phyloP scores from a whole-genome alignment of 2,888 invertebrate genomes.

The Carabus problematicus region DNA sequence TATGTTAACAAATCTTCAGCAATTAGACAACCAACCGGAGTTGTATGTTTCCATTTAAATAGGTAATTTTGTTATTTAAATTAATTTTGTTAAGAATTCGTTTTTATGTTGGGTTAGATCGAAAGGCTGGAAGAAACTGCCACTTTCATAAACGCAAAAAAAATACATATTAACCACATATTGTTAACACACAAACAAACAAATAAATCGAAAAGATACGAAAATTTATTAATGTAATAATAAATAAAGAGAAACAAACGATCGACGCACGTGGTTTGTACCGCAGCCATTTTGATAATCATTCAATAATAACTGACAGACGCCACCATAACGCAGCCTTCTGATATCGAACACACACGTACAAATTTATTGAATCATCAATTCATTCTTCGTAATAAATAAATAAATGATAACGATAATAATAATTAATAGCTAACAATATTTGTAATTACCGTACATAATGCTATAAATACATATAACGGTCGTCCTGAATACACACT shows the following conservation, averaged over 20 bases:
- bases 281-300: constrained; percentile 28
- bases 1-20: constrained; percentile 43
- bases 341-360: constrained; percentile 36
- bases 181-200: constrained; percentile 13
- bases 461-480: too few relatives aligned
- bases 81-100: constrained; percentile 42
- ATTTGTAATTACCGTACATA: background rate
- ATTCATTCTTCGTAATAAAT: constrained; percentile 18
- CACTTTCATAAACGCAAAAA: constrained; percentile 41
- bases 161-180: constrained; percentile 17
- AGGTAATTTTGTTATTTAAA: constrained; percentile 43
- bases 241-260: constrained; percentile 7
- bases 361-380: constrained; percentile 29
- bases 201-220: background rate
- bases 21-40: constrained; percentile 39
- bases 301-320: constrained; percentile 13
- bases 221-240: constrained; percentile 3
- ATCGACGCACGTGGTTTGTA: constrained; percentile 37
- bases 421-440: constrained; percentile 1
- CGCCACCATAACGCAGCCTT: constrained; percentile 34
- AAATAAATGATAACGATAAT: constrained; percentile 9
- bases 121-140: constrained; percentile 43
- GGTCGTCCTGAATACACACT: too few relatives aligned
- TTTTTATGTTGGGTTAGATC: constrained; percentile 42
- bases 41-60: constrained; percentile 42